These are phyloP conservation scores for Propithecus deckenii DNA, from an alignment of 2,797 vertebrate species.

Conservation along the genomic window DNA sequence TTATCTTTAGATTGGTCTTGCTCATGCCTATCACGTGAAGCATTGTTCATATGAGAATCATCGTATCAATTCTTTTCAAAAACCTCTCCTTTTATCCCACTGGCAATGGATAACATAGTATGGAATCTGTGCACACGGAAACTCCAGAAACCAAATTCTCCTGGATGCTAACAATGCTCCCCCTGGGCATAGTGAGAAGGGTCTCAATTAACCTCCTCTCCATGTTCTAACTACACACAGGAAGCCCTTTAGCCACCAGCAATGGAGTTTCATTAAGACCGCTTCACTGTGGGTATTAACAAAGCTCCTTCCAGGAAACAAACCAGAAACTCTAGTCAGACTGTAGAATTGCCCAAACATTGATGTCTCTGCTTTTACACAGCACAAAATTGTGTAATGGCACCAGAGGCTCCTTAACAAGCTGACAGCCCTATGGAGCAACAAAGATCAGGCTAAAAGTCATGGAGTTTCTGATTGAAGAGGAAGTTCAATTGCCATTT, in stretches of 20 bases:
- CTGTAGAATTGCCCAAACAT: slow-evolving; percentile 55
- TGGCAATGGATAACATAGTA: slow-evolving; percentile 51
- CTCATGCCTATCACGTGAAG: slow-evolving; percentile 41
- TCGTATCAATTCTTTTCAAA: slow-evolving; percentile 50
- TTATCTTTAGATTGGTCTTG: slow-evolving; percentile 48
- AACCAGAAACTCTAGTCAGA: slow-evolving; percentile 39
- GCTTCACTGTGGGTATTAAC: slow-evolving; percentile 45
- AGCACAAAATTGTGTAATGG: slow-evolving; percentile 56
- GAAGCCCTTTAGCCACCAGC: slow-evolving; percentile 47
- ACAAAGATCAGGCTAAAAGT: slow-evolving; percentile 26
- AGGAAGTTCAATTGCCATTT: slow-evolving; percentile 34
- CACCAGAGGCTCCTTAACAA: slow-evolving; percentile 21
- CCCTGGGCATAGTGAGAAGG: slow-evolving; percentile 29
- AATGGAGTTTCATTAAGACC: slow-evolving; percentile 45
- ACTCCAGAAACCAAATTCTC: slow-evolving; percentile 66
- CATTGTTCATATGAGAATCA: slow-evolving; percentile 50
- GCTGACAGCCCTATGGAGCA: neutral
- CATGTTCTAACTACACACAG: slow-evolving; percentile 56
- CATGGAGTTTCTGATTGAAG: slow-evolving; percentile 23
- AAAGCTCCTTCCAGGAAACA: slow-evolving; percentile 59
- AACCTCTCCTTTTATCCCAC: slow-evolving; percentile 17
- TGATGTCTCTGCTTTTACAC: slow-evolving; percentile 38
- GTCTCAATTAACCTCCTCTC: slow-evolving; percentile 58
- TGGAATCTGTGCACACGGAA: slow-evolving; percentile 49
- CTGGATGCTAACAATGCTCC: slow-evolving; percentile 43